phyloP scores from a whole-genome alignment of 2,888 invertebrate genomes.

The Herminia tarsipennalis region DNA sequence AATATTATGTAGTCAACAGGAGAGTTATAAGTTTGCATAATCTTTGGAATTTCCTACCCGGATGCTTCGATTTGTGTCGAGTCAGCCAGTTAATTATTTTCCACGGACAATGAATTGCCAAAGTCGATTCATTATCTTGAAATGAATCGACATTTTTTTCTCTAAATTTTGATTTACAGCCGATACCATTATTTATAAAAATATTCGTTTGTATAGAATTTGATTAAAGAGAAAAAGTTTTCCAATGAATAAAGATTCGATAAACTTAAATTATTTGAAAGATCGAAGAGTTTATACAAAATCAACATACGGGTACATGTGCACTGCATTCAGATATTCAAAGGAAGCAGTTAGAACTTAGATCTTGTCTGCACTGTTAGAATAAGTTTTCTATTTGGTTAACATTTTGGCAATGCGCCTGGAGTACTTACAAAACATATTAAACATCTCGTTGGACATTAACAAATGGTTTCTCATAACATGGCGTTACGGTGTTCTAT shows the following conservation, averaged over 20 bases:
- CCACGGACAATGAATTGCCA: slow-evolving; percentile 74
- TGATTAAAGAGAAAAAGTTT: slow-evolving; percentile 13
- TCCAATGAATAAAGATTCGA: neutral
- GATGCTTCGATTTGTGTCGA: slow-evolving; percentile 66
- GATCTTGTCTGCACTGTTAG: slow-evolving; percentile 43
- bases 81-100: slow-evolving; percentile 82
- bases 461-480: slow-evolving; percentile 60
- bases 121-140: slow-evolving; percentile 65
- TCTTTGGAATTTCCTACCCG: slow-evolving; percentile 54
- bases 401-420: slow-evolving; percentile 64
- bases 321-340: slow-evolving; percentile 43
- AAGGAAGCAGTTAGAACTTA: slow-evolving; percentile 33
- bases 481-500: slow-evolving; percentile 41
- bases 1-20: slow-evolving; percentile 41
- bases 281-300: no score
- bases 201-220: slow-evolving; percentile 11
- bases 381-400: slow-evolving; percentile 53
- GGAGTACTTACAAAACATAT: slow-evolving; percentile 59
- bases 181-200: slow-evolving; percentile 25
- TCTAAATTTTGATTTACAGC: slow-evolving; percentile 47
- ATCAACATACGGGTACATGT: no score
- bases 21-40: slow-evolving; percentile 50
- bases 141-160: slow-evolving; percentile 61
- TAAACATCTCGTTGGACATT: slow-evolving; percentile 59
- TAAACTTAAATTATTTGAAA: neutral